Evolutionary conservation across 1,140 invertebrate genomes (phyloP).

Genomic region (Drosophila leontia): DNA sequence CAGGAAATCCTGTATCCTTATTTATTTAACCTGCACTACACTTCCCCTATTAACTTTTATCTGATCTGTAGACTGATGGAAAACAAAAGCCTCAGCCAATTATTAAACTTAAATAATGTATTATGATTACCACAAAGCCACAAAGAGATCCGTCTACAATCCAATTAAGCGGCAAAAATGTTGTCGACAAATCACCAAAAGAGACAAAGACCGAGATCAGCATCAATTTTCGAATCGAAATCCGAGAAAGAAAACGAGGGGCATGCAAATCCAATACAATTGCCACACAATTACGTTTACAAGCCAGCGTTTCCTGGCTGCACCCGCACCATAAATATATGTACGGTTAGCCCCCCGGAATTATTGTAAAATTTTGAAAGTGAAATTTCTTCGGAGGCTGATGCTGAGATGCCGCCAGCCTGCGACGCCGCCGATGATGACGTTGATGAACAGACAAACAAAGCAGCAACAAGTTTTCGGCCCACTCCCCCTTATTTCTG

Average conservation of each 20-base stretch:
- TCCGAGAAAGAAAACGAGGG: conserved; percentile 19
- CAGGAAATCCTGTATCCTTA: conserved; percentile 15
- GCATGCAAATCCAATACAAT: conserved; percentile 49
- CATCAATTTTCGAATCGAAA: conserved; percentile 42
- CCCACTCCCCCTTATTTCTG: conserved; percentile 3
- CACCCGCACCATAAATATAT: conserved; percentile 48
- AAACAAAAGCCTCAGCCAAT: conserved; percentile 35
- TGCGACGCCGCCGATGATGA: conserved; percentile 39
- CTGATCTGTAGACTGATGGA: neutral
- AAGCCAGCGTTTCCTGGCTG: conserved; percentile 43
- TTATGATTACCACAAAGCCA: conserved; percentile 34
- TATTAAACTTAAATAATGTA: conserved; percentile 37
- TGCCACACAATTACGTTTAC: conserved; percentile 45
- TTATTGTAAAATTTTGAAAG: conserved; percentile 52
- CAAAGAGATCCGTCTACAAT: conserved; percentile 45
- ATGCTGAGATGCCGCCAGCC: conserved; percentile 10
- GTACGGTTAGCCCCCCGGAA: conserved; percentile 34
- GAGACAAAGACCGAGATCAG: conserved; percentile 8
- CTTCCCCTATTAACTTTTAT: neutral
- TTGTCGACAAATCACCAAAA: conserved; percentile 76
- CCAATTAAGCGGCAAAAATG: conserved; percentile 50
- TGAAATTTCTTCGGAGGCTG: conserved; percentile 41
- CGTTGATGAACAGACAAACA: conserved; percentile 54
- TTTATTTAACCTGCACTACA: neutral
- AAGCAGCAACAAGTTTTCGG: conserved; percentile 49